These are phyloP conservation scores for Lathronympha strigana DNA, from an alignment of 2,888 invertebrate species.

Conservation along the genomic window DNA sequence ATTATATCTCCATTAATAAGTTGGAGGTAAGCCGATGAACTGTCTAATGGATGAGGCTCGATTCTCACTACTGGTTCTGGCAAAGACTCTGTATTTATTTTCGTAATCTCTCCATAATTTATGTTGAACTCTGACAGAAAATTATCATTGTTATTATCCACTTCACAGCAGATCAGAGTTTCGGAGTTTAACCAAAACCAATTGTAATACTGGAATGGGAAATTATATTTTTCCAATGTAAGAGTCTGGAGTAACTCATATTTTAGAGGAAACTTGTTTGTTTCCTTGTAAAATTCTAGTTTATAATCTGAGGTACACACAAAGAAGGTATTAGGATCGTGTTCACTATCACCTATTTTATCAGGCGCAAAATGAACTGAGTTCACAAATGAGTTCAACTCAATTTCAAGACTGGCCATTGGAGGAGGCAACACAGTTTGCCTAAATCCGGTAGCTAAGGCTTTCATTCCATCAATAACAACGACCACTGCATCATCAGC, in stretches of 20 bases:
- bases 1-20: slow-evolving; percentile 68
- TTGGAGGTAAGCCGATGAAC: slow-evolving; percentile 59
- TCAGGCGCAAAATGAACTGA: slow-evolving; percentile 84
- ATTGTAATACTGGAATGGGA: slow-evolving; percentile 77
- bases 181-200: slow-evolving; percentile 82
- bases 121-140: slow-evolving; percentile 63
- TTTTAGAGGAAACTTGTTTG: slow-evolving; percentile 63
- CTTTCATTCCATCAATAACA: slow-evolving; percentile 90
- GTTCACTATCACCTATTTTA: slow-evolving; percentile 46
- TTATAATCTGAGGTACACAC: slow-evolving; percentile 64
- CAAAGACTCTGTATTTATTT: slow-evolving; percentile 53
- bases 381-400: slow-evolving; percentile 83
- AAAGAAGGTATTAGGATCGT: slow-evolving; percentile 74
- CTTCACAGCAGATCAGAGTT: slow-evolving; percentile 67
- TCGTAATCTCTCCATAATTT: slow-evolving; percentile 50
- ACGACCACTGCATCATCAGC: slow-evolving; percentile 86
- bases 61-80: slow-evolving; percentile 63
- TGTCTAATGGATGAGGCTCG: slow-evolving; percentile 60
- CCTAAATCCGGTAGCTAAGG: slow-evolving; percentile 89
- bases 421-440: slow-evolving; percentile 93
- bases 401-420: slow-evolving; percentile 86
- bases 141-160: slow-evolving; percentile 55
- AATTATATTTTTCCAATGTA: slow-evolving; percentile 54
- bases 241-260: slow-evolving; percentile 59
- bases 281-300: slow-evolving; percentile 69